Base-by-base conservation (phyloP, 1,140 invertebrate species). In the Cydia strobilella region DNA sequence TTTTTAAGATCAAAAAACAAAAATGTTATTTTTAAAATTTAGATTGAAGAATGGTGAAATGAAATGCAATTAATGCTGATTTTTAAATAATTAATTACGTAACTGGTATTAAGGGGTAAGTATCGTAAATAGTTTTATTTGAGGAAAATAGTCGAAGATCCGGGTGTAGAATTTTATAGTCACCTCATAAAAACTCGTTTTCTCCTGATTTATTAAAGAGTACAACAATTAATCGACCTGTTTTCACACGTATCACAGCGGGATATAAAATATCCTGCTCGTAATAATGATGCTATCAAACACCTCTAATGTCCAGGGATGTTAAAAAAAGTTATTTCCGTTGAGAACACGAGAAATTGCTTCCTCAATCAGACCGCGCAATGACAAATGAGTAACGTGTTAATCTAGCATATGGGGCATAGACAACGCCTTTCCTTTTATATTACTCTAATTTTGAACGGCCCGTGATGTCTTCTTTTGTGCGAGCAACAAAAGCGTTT, bases 311-410 rank as follows among this genome's bases (percentile, higher is more conserved):
- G 84, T 81, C 84, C 82, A 39, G 84, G 87, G 86, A 86, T 86
- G 84, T 85, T 85, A 79, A 90, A 91, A 92, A 90, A 89, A 84
- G 84, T 87, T 90, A 90, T 90, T 93, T 90, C 91, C 90, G 87
- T 91, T 78, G 80, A 78, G 86, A 80, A 86, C 74, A 85, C 83
- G 78, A 89, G 86, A 90, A 91, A 93, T 91, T 82, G 90, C 91
- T 93, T 93, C 91, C 91, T 93, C 89, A 93, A 91, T 93, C 91
- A 93, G 88, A 81, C 81, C 62, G 75, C 73, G 80, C 82, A 88
- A 86, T 91, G 90, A 93, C 90, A 89, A 91, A 93, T 91, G 88
- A 88, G 84, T 88, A 87, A 90, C 87, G 83, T 86, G 85, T 89
- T 90, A 90, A 90, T 92, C 90, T 88, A 86, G 80, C 88, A 90